Conservation (phyloP, 1,140 invertebrate genomes). For the Pomacea maculata region DNA sequence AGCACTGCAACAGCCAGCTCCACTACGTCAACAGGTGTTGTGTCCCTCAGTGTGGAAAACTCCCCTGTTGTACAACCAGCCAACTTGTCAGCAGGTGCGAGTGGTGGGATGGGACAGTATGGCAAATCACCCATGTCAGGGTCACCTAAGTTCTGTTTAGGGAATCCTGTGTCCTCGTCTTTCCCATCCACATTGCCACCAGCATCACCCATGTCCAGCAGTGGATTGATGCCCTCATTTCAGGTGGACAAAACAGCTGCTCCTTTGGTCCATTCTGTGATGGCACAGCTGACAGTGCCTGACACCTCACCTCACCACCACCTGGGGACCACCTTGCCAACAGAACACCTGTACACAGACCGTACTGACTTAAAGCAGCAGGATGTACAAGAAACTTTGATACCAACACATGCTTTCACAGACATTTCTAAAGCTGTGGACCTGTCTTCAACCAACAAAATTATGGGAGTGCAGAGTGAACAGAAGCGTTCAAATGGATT, state of each 20-base stretch:
- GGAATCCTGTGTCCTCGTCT: not conserved
- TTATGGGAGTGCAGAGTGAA: not conserved
- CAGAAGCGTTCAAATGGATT: not conserved
- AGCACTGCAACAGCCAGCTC: constrained; percentile 34
- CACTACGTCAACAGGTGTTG: constrained; percentile 25
- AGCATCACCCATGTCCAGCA: not conserved
- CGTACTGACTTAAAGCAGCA: not conserved
- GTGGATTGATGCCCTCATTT: not conserved
- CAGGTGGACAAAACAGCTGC: not conserved
- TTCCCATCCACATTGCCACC: not conserved
- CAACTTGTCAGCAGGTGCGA: not conserved
- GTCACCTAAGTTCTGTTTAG: constrained; percentile 8
- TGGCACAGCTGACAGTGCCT: constrained; percentile 3
- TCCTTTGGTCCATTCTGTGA: not conserved
- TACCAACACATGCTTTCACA: not conserved
- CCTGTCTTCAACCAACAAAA: not conserved
- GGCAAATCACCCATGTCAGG: not conserved
- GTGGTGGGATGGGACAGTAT: not conserved
- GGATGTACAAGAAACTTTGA: constrained; percentile 6
- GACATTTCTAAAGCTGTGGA: not conserved
- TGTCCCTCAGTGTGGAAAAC: constrained; percentile 19
- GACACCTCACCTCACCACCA: constrained; percentile 10
- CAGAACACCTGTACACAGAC: constrained; percentile 14
- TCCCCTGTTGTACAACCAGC: constrained; percentile 18
- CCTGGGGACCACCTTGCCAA: not conserved